Percentiles rank a stretch among this genome's conserved stretches.
These are phyloP conservation scores for Chiridota heheva DNA, from an alignment of 35 echinoderm and acorn worm species.

Conservation along the genomic window DNA sequence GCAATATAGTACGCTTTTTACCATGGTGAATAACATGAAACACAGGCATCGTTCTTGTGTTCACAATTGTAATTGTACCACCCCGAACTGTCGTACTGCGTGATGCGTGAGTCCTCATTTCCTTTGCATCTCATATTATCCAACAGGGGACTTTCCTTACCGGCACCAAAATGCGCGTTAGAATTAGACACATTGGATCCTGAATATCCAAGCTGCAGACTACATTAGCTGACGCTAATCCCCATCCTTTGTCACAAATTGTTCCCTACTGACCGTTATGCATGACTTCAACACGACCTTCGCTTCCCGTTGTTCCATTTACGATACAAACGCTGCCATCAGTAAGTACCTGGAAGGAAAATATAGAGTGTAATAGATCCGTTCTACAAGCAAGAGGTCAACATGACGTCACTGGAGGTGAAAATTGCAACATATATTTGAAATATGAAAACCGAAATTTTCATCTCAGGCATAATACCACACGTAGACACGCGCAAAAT, in stretches of 20 bases:
- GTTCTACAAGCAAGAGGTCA: no score
- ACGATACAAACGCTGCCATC: no score
- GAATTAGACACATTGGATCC: not conserved
- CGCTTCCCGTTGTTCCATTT: no score
- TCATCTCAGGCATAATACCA: no score
- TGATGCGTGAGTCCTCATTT: not conserved
- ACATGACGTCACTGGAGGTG: no score
- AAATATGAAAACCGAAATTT: no score
- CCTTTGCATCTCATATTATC: slow-evolving; percentile 20
- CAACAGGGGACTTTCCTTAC: not conserved
- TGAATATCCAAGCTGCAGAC: slow-evolving; percentile 56
- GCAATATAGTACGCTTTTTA: no score
- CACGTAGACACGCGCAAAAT: no score
- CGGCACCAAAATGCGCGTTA: slow-evolving; percentile 2
- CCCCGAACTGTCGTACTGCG: not conserved
- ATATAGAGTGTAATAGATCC: no score
- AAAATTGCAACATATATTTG: no score
- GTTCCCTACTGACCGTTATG: slow-evolving; percentile 27
- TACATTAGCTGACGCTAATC: slow-evolving; percentile 10
- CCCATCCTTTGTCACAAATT: slow-evolving; percentile 28
- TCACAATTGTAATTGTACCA: not conserved
- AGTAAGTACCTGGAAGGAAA: no score
- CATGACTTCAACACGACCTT: slow-evolving; percentile 31
- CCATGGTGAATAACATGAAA: no score
- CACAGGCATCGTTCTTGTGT: not conserved